Percentiles rank a stretch among this genome's conserved stretches.
These are phyloP conservation scores for Mimas tiliae DNA, from an alignment of 2,888 invertebrate species.

Conservation along the genomic window DNA sequence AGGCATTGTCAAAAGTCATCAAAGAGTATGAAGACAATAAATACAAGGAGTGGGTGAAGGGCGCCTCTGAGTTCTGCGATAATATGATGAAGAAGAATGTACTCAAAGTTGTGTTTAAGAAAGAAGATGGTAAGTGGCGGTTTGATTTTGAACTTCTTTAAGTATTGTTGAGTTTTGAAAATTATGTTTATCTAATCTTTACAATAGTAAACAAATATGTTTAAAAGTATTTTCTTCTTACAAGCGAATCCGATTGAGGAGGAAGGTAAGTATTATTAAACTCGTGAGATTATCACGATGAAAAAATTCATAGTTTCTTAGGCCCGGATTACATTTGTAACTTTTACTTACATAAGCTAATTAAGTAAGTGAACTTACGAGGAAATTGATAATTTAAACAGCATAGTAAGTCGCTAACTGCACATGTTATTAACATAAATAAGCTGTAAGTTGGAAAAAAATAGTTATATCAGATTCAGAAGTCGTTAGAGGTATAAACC, in stretches of 20 bases:
- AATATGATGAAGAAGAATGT: slow-evolving; percentile 89
- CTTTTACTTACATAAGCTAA: too few species aligned
- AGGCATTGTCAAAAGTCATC: slow-evolving; percentile 89
- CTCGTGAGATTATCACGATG: too few species aligned
- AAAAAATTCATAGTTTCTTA: too few species aligned
- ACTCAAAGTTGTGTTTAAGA: slow-evolving; percentile 83
- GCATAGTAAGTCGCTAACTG: too few species aligned
- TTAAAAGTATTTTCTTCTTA: slow-evolving; percentile 28
- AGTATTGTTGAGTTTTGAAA: slow-evolving; percentile 23
- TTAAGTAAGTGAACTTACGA: too few species aligned
- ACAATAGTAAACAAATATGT: too few species aligned
- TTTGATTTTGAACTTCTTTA: not conserved
- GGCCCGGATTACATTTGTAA: too few species aligned
- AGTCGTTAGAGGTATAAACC: too few species aligned
- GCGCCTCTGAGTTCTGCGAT: slow-evolving; percentile 86
- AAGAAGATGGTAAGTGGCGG: slow-evolving; percentile 56
- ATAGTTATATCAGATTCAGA: too few species aligned
- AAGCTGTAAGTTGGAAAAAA: too few species aligned
- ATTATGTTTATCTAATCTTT: not conserved
- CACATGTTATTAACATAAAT: too few species aligned
- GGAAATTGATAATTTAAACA: too few species aligned
- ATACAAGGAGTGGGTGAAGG: slow-evolving; percentile 88
- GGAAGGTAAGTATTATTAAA: slow-evolving; percentile 44
- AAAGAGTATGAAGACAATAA: slow-evolving; percentile 90
- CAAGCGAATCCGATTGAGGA: slow-evolving; percentile 43